A percentile compares a stretch with the other conserved stretches of the same genome.
phyloP scores from a whole-genome alignment of 92 coral and sea anemone genomes.

The Umimayanthus kanabou region DNA sequence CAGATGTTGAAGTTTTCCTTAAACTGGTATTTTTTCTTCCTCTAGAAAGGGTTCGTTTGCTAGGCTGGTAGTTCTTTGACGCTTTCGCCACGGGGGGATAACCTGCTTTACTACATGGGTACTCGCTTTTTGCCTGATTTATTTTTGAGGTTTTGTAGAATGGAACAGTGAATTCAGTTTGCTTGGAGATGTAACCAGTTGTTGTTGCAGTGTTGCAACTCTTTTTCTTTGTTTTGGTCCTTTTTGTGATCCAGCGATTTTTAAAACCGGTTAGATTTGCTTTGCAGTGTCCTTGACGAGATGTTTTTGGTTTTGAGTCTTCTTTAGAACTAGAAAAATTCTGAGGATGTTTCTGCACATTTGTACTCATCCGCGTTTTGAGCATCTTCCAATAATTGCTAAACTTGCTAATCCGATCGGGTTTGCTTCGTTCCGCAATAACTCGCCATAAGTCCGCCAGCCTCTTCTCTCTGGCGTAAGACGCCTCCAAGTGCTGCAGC shows the following conservation, averaged over 20 bases:
- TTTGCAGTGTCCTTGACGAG: conserved; percentile 20
- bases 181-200: neutral
- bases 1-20: neutral
- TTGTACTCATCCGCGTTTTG: neutral
- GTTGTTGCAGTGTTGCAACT: neutral
- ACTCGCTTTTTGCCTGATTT: neutral
- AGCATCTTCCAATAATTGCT: neutral
- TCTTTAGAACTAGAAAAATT: neutral
- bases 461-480: conserved; percentile 63
- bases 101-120: neutral
- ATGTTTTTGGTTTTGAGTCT: neutral
- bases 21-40: neutral
- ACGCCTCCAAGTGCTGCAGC: conserved; percentile 51
- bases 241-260: conserved; percentile 21
- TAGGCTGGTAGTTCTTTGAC: neutral
- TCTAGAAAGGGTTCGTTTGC: neutral
- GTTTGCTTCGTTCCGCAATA: conserved; percentile 5
- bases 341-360: neutral
- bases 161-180: neutral
- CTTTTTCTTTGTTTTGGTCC: neutral
- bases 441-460: conserved; percentile 67
- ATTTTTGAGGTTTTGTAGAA: neutral
- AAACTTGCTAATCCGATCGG: neutral
- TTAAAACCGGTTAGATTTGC: conserved; percentile 13
- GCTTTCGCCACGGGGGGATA: neutral